Percentiles rank a stretch among this genome's conserved stretches.
phyloP scores from a whole-genome alignment of 2,888 invertebrate genomes.

The Polietes domitor region DNA sequence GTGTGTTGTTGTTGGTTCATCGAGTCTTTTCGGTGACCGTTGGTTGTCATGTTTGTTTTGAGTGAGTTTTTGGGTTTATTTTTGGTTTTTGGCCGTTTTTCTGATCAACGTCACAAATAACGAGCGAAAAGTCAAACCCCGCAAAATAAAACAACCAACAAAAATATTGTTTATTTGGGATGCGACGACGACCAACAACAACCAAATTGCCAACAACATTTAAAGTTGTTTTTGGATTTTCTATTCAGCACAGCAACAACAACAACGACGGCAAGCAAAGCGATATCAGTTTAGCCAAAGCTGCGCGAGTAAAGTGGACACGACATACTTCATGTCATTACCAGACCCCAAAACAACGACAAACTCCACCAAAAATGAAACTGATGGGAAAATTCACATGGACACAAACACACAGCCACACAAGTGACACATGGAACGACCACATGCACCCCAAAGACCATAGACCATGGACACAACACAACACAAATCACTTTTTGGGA shows the following conservation, averaged over 20 bases:
- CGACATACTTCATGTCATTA: conserved; percentile 61
- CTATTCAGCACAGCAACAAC: conserved; percentile 15
- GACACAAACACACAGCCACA: conserved; percentile 16
- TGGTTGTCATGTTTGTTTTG: conserved; percentile 30
- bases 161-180: conserved; percentile 34
- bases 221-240: no score
- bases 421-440: neutral
- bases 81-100: neutral
- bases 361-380: conserved; percentile 50
- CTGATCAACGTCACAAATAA: conserved; percentile 27
- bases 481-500: conserved; percentile 28
- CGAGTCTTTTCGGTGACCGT: conserved; percentile 4
- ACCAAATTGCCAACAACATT: conserved; percentile 39
- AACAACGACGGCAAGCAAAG: conserved; percentile 39
- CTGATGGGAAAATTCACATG: conserved; percentile 62
- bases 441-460: neutral
- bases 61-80: conserved; percentile 5
- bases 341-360: conserved; percentile 50
- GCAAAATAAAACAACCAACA: neutral
- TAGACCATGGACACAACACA: conserved; percentile 7
- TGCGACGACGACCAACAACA: conserved; percentile 23
- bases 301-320: conserved; percentile 43
- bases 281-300: conserved; percentile 45
- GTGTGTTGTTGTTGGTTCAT: neutral
- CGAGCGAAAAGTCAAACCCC: conserved; percentile 9